A percentile compares a stretch with the other conserved stretches of the same genome.
Conservation (phyloP, 2,888 invertebrate species). For the Hetaerina titia region DNA sequence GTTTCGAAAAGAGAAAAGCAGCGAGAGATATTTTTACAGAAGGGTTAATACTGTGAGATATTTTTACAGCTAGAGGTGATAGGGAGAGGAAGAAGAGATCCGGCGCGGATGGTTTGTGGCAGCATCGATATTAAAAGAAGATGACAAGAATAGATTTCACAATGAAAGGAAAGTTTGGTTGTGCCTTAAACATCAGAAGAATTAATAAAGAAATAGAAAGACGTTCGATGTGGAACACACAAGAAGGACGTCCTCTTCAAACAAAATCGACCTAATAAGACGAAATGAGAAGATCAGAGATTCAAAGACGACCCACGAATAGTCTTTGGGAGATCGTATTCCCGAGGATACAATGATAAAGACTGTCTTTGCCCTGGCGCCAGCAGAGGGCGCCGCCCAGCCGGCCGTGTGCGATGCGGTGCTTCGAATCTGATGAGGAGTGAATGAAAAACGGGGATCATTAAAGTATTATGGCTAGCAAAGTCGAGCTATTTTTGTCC, state of each 20-base stretch:
- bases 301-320: background rate
- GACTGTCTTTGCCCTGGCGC: background rate
- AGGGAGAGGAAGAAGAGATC: background rate
- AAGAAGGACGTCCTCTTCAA: background rate
- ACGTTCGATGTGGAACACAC: slow-evolving; percentile 1
- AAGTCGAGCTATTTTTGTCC: background rate
- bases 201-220: background rate
- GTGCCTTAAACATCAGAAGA: background rate
- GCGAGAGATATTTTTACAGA: no score
- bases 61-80: background rate
- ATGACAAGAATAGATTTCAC: background rate
- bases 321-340: background rate
- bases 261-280: slow-evolving; percentile 21
- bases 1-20: no score
- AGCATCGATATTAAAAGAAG: slow-evolving; percentile 39
- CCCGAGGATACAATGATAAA: background rate
- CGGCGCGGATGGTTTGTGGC: background rate
- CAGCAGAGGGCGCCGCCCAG: background rate
- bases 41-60: no score
- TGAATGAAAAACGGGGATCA: background rate
- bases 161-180: background rate
- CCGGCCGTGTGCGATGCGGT: background rate
- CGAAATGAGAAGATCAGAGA: background rate
- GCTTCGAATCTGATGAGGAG: background rate
- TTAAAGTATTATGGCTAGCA: background rate